A percentile compares a stretch with the other conserved stretches of the same genome.
Evolutionary conservation across 2,797 vertebrate species (phyloP).

Genomic region (Scyliorhinus canicula): DNA sequence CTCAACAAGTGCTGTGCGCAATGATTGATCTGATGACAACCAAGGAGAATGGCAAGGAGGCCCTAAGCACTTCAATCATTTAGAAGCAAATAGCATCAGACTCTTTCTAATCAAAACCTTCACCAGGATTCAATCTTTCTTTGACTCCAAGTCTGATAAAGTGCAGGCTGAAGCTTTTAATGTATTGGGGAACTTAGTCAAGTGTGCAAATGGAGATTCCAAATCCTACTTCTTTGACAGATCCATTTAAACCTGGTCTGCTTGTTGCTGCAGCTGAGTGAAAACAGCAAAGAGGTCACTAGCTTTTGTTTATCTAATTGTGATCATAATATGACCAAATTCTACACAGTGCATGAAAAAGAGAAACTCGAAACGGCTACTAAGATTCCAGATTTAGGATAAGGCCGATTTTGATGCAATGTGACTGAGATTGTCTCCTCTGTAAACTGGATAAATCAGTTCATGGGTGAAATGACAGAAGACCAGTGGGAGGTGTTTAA

Average conservation of each 20-base stretch:
- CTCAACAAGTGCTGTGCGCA: background rate
- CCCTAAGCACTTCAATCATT: background rate
- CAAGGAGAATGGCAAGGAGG: background rate
- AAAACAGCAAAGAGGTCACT: background rate
- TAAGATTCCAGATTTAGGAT: background rate
- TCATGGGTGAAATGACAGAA: too few species aligned
- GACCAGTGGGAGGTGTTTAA: too few species aligned
- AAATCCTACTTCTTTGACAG: background rate
- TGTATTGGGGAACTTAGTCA: background rate
- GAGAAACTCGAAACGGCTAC: background rate
- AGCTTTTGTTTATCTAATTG: background rate
- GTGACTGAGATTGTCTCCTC: too few species aligned
- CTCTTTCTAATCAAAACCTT: slow-evolving; percentile 1
- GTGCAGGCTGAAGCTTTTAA: background rate
- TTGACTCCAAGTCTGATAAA: background rate
- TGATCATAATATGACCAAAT: background rate
- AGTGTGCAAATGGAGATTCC: background rate
- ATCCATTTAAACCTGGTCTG: background rate
- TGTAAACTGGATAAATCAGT: too few species aligned
- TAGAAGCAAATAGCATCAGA: too few species aligned
- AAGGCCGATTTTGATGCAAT: too few species aligned
- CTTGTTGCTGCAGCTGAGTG: background rate
- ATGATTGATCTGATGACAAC: background rate
- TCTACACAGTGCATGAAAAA: background rate
- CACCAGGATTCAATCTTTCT: background rate